Evolutionary conservation across 2,888 invertebrate genomes (phyloP), one percentile per base, ranked within the genome.

Genomic region (Drosophila paracracens): DNA sequence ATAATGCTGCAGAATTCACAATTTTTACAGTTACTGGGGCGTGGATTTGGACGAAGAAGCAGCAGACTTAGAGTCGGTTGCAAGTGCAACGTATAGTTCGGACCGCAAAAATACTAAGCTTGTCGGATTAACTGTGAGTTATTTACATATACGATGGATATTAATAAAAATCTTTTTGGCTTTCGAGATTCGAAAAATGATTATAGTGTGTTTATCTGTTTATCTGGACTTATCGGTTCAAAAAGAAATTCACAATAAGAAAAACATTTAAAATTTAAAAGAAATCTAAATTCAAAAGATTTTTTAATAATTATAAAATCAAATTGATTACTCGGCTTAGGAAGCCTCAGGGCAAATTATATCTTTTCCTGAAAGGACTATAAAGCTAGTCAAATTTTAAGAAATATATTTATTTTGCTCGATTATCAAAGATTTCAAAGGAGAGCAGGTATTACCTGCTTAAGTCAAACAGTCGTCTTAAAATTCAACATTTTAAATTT

Each of bases 1-100:
- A 81, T 70, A 64, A 74, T 70, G 59, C 58, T 74, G 51, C 62
- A 61, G 73, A 79, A 81, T 81, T 81, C 62, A 72, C 82, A 89
- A 88, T 85, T 78, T 18, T 18, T 48, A 29, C 62, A 57, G 59
- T 58, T 50, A 29, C 50, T 33, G 36, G 11, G 29, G 35, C 13
- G 11, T 16, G 38, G 25, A 62, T 40, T 56, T 33, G 43, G 18
- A 27, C n/a, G 31, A 10, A n/a, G 16, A 25, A 40, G 46, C 10
- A 31, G 57, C 4, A 21, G 16, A 10, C 4, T 38, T 6, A 4
- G 18, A 13, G 46, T 25, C 18, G 36, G 8, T 25, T 51, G 27
- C 68, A 40, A 40, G 4, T 25, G 54, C 27, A 46, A 25, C 16
- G 11, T 40, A 10, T 25, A 8, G 10, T n/a, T 2, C 29, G 33